Conservation (phyloP, 2,113 vertebrate genomes). For the Maccullochella peelii region DNA sequence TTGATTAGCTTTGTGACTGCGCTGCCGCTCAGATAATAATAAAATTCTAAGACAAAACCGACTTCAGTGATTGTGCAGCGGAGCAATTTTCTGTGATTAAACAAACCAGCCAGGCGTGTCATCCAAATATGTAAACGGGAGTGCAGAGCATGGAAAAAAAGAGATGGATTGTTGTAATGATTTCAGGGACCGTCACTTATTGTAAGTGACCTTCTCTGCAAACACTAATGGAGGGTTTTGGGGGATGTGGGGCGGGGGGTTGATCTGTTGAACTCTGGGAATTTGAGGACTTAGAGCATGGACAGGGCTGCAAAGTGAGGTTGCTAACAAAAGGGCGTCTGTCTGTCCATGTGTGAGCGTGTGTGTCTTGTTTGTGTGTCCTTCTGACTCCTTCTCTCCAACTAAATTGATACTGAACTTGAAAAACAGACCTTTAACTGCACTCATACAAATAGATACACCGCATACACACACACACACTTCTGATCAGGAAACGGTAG, state of each 20-base stretch:
- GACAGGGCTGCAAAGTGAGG: background rate
- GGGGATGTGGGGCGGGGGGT: background rate
- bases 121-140: slow-evolving; percentile 65
- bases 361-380: background rate
- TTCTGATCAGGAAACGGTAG: background rate
- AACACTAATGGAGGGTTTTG: slow-evolving; percentile 2
- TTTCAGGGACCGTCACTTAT: slow-evolving; percentile 64
- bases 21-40: slow-evolving; percentile 32
- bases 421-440: background rate
- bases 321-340: slow-evolving; percentile 9
- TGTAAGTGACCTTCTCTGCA: slow-evolving; percentile 60
- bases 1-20: slow-evolving; percentile 51
- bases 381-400: background rate
- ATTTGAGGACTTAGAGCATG: slow-evolving; percentile 2
- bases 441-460: background rate
- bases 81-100: slow-evolving; percentile 52
- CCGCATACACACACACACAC: background rate
- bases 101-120: slow-evolving; percentile 54
- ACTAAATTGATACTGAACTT: background rate
- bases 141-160: slow-evolving; percentile 9
- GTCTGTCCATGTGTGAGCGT: background rate
- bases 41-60: slow-evolving; percentile 46
- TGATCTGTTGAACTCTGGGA: slow-evolving; percentile 62
- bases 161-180: slow-evolving; percentile 52
- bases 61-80: slow-evolving; percentile 35